Evolutionary conservation across 2,797 vertebrate species (phyloP), one percentile per base, ranked within the genome.

Genomic region (Lates japonicus): DNA sequence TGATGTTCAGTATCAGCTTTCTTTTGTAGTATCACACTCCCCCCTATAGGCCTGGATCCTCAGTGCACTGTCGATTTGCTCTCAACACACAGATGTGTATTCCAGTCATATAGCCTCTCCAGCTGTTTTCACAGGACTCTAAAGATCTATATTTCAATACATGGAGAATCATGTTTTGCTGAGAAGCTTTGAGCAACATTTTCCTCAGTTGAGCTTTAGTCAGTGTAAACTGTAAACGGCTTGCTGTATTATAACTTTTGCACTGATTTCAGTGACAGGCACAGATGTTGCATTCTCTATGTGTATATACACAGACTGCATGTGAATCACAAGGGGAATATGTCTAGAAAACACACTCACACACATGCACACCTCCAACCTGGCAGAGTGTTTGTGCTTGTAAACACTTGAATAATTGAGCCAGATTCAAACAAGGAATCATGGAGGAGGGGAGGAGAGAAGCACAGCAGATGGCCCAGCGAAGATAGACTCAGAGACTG

Each of bases 401-500:
- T 97, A 96, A 97, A 96, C 96, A 97, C 96, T 96, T 95, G 95
- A 96, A 96, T 96, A 95, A 95, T 93, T 95, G 95, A 97, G 96
- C 95, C 96, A 96, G 87, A 93, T 95, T 94, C 85, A 94, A 93
- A 96, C 96, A 95, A 89, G 71, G 87, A 92, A 82, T 93, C 70
- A 62, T 66, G 90, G 94, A 94, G 92, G 94, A 94, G 92, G 94
- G 83, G 72, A 74, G 37, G 78, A 85, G 83, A 72, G 85, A 67
- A 65, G 71, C 80, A 74, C 91, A 92, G 87, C 98, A 99, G 97
- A 98, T 99, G 98, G 97, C 97, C 95, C 96, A 94, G 96, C 94
- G 96, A 97, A 97, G 97, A 98, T 98, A 98, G 96, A 96, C 96
- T 95, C 95, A 91, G 94, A 96, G 87, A 83, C 88, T 65, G 84